A percentile compares a stretch with the other conserved stretches of the same genome.
These are phyloP conservation scores for Neocrepidodera transversa DNA, from an alignment of 2,888 invertebrate genomes.

Conservation along the genomic window DNA sequence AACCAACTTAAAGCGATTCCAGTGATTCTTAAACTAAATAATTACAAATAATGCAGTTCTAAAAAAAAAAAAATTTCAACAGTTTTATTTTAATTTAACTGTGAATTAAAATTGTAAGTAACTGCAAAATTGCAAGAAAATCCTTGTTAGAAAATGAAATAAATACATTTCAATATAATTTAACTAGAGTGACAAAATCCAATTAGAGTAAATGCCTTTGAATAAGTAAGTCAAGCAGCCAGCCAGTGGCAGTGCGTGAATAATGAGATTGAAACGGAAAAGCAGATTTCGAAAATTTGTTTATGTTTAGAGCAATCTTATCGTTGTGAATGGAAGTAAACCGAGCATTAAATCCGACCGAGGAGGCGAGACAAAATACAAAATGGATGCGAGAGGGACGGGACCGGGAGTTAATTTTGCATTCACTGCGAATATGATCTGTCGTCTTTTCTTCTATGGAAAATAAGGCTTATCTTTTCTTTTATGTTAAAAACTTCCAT, in stretches of 20 bases:
- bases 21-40: no score
- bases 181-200: conserved; percentile 8
- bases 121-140: no score
- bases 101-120: no score
- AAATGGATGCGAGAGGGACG: conserved; percentile 43
- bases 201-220: conserved; percentile 10
- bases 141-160: no score
- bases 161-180: conserved; percentile 3
- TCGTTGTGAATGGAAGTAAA: conserved; percentile 53
- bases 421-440: conserved; percentile 56
- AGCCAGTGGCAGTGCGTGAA: conserved; percentile 41
- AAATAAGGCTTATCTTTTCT: conserved; percentile 55
- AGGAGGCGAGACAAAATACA: conserved; percentile 30
- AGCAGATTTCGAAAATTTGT: conserved; percentile 53
- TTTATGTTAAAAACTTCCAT: conserved; percentile 54
- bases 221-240: conserved; percentile 10
- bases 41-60: no score
- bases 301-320: conserved; percentile 55
- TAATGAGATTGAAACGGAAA: conserved; percentile 46
- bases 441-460: conserved; percentile 53
- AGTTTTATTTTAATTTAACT: no score
- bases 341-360: conserved; percentile 54
- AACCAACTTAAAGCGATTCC: no score
- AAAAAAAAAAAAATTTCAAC: no score
- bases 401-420: conserved; percentile 53